A percentile compares a stretch with the other conserved stretches of the same genome.
phyloP scores from a whole-genome alignment of 2,888 invertebrate species.

The Heliconius ethilla region DNA sequence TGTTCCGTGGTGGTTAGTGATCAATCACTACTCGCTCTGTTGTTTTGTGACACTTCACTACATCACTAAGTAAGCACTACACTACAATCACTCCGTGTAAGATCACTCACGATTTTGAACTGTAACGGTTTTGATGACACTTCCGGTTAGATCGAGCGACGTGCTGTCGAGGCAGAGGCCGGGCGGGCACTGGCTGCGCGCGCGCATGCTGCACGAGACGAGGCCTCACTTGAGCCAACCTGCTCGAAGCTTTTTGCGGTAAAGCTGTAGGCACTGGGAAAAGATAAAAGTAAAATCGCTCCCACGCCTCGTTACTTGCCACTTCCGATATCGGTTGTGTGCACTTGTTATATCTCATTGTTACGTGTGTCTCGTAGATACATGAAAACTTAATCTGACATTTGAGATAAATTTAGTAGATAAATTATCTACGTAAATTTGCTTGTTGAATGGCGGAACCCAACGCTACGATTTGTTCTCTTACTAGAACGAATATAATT shows the following conservation, averaged over 20 bases:
- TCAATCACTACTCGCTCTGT: slow-evolving; percentile 38
- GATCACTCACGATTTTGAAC: slow-evolving; percentile 36
- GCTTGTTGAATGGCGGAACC: background rate
- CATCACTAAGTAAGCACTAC: slow-evolving; percentile 38
- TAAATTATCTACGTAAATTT: too few species aligned
- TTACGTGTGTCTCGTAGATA: too few species aligned
- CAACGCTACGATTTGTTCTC: background rate
- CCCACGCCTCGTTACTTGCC: slow-evolving; percentile 53
- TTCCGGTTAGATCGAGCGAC: slow-evolving; percentile 44
- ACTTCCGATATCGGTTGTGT: slow-evolving; percentile 24
- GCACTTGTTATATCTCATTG: slow-evolving; percentile 3
- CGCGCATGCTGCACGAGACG: slow-evolving; percentile 44
- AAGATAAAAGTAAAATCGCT: slow-evolving; percentile 66
- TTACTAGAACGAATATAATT: background rate
- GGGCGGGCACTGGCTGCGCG: slow-evolving; percentile 63
- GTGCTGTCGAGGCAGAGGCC: slow-evolving; percentile 56
- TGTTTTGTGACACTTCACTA: slow-evolving; percentile 42
- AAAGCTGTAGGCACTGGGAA: slow-evolving; percentile 51
- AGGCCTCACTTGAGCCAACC: slow-evolving; percentile 51
- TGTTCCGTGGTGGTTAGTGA: slow-evolving; percentile 52
- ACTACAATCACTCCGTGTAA: slow-evolving; percentile 27
- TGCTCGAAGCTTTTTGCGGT: slow-evolving; percentile 71
- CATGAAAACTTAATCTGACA: too few species aligned
- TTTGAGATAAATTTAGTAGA: too few species aligned
- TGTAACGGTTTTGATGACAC: slow-evolving; percentile 33